Conservation (phyloP, 2,113 vertebrate species). For the Nothocercus julius region DNA sequence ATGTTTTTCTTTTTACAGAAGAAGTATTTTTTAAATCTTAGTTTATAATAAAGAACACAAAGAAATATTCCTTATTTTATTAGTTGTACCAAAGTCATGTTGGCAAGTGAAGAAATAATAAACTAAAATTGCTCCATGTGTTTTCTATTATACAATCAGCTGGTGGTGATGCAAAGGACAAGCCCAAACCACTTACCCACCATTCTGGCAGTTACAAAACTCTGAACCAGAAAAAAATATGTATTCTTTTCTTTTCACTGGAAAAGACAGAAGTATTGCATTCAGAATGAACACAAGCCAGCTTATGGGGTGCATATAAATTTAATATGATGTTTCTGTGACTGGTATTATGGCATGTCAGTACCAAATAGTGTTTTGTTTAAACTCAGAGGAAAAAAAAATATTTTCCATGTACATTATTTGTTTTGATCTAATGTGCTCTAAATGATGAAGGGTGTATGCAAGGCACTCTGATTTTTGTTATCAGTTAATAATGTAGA, state of each 20-base stretch:
- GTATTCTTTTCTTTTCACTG: neutral
- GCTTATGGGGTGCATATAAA: neutral
- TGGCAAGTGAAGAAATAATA: slow-evolving; percentile 75
- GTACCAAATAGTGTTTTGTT: neutral
- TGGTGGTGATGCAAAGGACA: slow-evolving; percentile 44
- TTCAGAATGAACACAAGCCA: neutral
- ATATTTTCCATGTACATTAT: neutral
- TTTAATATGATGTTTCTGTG: neutral
- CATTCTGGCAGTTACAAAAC: neutral
- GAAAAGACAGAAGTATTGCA: neutral
- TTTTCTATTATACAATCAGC: slow-evolving; percentile 71
- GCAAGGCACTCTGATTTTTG: neutral
- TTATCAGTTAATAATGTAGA: neutral
- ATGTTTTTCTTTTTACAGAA: slow-evolving; percentile 59
- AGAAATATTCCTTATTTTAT: slow-evolving; percentile 72
- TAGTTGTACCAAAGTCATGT: slow-evolving; percentile 63
- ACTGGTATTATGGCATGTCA: neutral
- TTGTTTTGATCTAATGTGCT: fast-evolving
- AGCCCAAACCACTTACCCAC: neutral
- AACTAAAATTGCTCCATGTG: slow-evolving; percentile 65
- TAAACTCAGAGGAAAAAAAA: neutral
- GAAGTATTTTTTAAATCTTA: slow-evolving; percentile 45
- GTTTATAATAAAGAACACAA: slow-evolving; percentile 58
- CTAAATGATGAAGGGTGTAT: neutral
- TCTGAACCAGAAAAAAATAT: neutral